Conservation (phyloP, 2,888 invertebrate species). For the Cosmopolites sordidus region DNA sequence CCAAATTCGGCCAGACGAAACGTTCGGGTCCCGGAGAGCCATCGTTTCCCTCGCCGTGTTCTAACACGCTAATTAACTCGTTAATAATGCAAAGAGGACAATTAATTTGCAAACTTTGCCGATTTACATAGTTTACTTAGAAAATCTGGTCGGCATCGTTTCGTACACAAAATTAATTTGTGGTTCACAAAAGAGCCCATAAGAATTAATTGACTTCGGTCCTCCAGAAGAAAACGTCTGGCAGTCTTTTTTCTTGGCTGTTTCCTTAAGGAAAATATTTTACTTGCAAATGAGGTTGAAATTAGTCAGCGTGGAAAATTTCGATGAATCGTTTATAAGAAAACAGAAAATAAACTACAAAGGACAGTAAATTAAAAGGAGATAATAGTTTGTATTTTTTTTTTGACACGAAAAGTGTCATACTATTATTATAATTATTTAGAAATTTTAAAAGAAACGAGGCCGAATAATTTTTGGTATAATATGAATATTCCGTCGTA, state of each 20-base stretch:
- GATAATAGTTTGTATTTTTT: no score
- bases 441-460: no score
- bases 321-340: no score
- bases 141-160: slow-evolving; percentile 2
- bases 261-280: background rate
- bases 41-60: slow-evolving; percentile 1
- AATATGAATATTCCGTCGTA: no score
- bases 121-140: slow-evolving; percentile 9
- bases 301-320: background rate
- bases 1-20: background rate
- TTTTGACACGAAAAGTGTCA: no score
- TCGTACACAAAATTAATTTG: slow-evolving; percentile 6
- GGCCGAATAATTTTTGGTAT: no score
- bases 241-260: background rate
- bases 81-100: slow-evolving; percentile 10
- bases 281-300: background rate
- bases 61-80: slow-evolving; percentile 8
- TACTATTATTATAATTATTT: no score
- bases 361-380: no score
- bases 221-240: background rate
- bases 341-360: no score
- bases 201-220: slow-evolving; percentile 5
- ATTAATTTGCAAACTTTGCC: slow-evolving; percentile 12
- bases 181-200: background rate
- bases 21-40: background rate